phyloP scores from a whole-genome alignment of 2,113 vertebrate genomes.

The Petaurus breviceps region DNA sequence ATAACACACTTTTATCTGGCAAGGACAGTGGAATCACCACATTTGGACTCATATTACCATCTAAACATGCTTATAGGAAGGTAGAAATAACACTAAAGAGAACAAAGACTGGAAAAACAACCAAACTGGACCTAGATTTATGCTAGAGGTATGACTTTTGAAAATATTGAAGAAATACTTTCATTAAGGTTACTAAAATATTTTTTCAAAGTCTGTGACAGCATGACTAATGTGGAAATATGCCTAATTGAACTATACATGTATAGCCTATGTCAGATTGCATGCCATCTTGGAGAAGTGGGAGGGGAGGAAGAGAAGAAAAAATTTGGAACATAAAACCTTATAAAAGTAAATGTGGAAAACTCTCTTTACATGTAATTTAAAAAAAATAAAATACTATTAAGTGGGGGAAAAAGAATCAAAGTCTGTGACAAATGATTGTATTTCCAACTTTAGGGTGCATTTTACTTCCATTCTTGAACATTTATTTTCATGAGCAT shows the following conservation, averaged over 20 bases:
- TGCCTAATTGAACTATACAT: too few species aligned
- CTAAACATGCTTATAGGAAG: background rate
- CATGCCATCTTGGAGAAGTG: too few species aligned
- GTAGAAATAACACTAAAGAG: background rate
- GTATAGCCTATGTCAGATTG: too few species aligned
- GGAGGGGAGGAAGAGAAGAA: too few species aligned
- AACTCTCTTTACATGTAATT: too few species aligned
- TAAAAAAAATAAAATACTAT: too few species aligned
- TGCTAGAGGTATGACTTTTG: background rate
- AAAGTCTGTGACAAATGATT: conserved; percentile 38
- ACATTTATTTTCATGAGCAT: conserved; percentile 3
- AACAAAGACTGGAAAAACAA: background rate
- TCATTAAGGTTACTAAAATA: background rate
- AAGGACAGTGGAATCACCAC: background rate
- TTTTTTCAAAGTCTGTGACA: conserved; percentile 37
- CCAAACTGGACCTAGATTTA: background rate
- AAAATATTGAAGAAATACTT: background rate
- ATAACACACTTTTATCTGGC: background rate
- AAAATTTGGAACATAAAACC: too few species aligned
- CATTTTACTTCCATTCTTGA: conserved; percentile 49
- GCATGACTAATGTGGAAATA: too few species aligned
- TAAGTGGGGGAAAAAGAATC: too few species aligned
- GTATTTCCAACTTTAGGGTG: conserved; percentile 29
- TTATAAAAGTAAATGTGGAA: too few species aligned
- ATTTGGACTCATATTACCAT: background rate